Conservation (phyloP, 2,888 invertebrate genomes). For the Chironomus tentans region DNA sequence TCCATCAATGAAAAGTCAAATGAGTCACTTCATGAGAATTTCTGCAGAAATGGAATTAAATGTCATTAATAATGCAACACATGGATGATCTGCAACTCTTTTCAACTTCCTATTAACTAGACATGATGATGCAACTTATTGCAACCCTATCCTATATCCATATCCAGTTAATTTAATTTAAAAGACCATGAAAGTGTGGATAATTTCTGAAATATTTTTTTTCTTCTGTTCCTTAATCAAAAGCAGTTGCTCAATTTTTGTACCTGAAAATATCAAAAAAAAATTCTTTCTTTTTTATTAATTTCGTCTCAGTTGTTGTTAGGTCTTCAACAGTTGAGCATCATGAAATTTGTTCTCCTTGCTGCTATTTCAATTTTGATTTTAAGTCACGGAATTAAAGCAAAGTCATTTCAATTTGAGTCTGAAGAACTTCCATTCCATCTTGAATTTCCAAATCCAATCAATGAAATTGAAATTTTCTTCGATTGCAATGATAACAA, state of each 20-base stretch:
- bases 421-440: not conserved
- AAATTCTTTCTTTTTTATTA: too few species aligned
- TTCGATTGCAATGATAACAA: constrained; percentile 13
- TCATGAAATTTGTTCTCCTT: not conserved
- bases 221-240: too few species aligned
- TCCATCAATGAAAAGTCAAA: not conserved
- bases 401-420: not conserved
- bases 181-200: not conserved
- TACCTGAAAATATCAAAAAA: not conserved
- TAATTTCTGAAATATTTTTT: too few species aligned
- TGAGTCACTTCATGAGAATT: not conserved
- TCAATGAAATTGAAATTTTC: constrained; percentile 2
- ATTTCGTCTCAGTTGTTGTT: not conserved
- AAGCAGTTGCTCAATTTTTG: not conserved
- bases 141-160: not conserved
- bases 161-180: not conserved
- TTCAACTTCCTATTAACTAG: not conserved
- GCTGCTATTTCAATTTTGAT: not conserved
- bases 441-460: not conserved
- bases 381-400: not conserved
- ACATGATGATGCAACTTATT: not conserved
- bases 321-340: not conserved
- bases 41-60: not conserved
- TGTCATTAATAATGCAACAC: not conserved
- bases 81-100: not conserved